These are phyloP conservation scores for Cerastis leucographa DNA, from an alignment of 2,888 invertebrate genomes.

Conservation along the genomic window DNA sequence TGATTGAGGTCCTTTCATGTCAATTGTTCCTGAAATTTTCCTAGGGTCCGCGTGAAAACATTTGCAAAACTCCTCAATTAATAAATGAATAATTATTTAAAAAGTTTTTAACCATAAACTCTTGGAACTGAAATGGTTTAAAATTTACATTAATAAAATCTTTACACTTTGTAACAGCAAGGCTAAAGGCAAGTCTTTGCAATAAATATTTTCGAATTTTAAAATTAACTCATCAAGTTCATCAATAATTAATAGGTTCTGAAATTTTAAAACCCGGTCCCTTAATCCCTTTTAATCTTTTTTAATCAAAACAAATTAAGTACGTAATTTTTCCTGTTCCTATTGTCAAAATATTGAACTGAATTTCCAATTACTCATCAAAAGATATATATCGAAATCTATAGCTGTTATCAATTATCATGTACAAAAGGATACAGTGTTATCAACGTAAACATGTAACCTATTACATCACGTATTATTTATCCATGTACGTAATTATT, in stretches of 20 bases:
- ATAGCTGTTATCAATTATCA: constrained; percentile 1
- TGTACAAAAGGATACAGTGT: background rate
- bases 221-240: background rate
- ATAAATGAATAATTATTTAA: background rate
- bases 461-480: constrained; percentile 41
- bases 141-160: background rate
- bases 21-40: background rate
- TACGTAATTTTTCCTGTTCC: constrained; percentile 10
- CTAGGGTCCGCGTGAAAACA: background rate
- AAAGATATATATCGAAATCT: constrained; percentile 15
- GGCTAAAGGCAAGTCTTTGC: background rate
- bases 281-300: background rate
- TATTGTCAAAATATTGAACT: background rate
- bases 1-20: too few species aligned
- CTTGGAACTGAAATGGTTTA: background rate
- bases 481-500: constrained; percentile 30
- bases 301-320: background rate
- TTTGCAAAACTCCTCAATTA: background rate
- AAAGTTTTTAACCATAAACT: background rate
- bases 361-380: constrained; percentile 44
- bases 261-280: background rate
- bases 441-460: constrained; percentile 41
- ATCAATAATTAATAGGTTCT: background rate
- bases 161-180: background rate
- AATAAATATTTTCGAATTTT: background rate